Base-by-base conservation (phyloP, 2,797 vertebrate genomes). In the Masticophis lateralis region DNA sequence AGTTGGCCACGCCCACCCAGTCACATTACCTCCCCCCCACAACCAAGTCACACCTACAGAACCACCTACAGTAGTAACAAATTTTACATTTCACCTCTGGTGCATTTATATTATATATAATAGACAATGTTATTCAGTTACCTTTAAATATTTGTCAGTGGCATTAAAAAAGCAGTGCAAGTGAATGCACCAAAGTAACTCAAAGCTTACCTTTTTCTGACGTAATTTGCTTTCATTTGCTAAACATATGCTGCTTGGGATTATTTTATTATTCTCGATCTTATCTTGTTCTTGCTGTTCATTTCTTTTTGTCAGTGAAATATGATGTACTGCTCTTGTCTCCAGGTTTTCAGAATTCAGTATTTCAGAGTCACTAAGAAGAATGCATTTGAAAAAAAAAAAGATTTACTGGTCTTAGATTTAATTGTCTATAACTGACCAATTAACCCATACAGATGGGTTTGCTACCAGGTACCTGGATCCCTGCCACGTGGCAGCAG, bases 301-400 rank as follows among this genome's bases (percentile, higher is more conserved):
- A 94, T 32, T 94, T 95, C 89, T 92, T 12, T 95, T 95, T 95
- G 95, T 87, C 79, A 91, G 16, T 86, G 93, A 93, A 94, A 91
- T 92, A 91, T 96, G 95, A 79, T 94, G 93, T 18, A 93, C 93
- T 92, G 95, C 96, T 96, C 97, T 96, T 93, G 90, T 96, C 94
- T 95, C 96, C 93, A 97, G 94, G 95, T 94, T 96, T 94, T 95
- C 94, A 94, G 94, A 96, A 87, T 56, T 1, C 92, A 95, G 94
- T 94, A 92, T 94, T 96, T 98, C 96, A 93, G 94, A 95, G 94
- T 97, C 97, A 97, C 97, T 98, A 94, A 87, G 59, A 95, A 94
- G 20, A 93, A 43, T 10, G 94, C 13, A 87, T 91, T 86, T 13
- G 55, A 8, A 83, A 92, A 95, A 12, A 47, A 32, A 22, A 90